These are phyloP conservation scores for Margaritifera margaritifera DNA, from an alignment of 2,888 invertebrate species.

Conservation along the genomic window DNA sequence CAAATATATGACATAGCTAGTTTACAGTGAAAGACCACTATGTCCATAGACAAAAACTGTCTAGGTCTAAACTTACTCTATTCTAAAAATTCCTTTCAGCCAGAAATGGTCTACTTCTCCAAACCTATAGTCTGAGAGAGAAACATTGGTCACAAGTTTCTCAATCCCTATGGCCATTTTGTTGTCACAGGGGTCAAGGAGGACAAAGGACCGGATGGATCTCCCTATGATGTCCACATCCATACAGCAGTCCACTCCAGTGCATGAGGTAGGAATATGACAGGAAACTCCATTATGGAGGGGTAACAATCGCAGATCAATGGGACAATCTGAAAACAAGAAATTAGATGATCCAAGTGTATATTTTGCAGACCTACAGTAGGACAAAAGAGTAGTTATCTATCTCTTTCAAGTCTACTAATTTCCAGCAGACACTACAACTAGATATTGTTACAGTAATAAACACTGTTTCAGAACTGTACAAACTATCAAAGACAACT, in stretches of 20 bases:
- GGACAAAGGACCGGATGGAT: conserved; percentile 19
- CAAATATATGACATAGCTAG: no score
- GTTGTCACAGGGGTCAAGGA: conserved; percentile 29
- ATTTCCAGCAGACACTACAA: no score
- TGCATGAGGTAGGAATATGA: conserved; percentile 28
- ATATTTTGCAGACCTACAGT: not conserved
- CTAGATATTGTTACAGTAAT: no score
- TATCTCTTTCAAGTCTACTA: no score
- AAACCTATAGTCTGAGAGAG: conserved; percentile 29
- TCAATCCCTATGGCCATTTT: conserved; percentile 29
- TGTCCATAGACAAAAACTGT: no score
- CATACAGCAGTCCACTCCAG: conserved; percentile 31
- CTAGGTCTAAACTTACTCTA: conserved; percentile 29
- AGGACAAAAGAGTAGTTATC: no score
- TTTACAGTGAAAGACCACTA: no score
- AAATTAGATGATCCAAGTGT: not conserved
- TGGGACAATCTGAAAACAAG: conserved; percentile 29
- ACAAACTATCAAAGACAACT: no score
- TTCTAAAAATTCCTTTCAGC: conserved; percentile 27
- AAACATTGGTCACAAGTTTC: conserved; percentile 20
- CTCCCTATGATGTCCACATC: conserved; percentile 17
- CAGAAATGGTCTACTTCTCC: conserved; percentile 29
- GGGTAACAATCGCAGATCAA: conserved; percentile 10
- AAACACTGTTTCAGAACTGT: no score
- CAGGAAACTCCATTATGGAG: conserved; percentile 27